These are phyloP conservation scores for Aldabrachelys gigantea DNA, from an alignment of 2,113 vertebrate species.

Conservation along the genomic window DNA sequence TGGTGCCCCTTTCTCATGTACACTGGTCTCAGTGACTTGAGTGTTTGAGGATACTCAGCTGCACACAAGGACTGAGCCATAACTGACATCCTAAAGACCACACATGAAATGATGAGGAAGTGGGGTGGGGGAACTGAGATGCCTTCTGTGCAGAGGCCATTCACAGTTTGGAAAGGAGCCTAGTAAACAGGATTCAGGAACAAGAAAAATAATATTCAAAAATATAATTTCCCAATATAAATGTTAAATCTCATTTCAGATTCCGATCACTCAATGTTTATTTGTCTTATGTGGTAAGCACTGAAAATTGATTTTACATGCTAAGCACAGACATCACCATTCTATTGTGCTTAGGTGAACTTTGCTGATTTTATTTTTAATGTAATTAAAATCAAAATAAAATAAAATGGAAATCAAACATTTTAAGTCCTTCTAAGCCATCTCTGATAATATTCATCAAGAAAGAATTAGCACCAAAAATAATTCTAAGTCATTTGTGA, in stretches of 20 bases:
- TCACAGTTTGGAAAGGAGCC: neutral
- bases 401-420: slow-evolving; percentile 65
- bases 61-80: neutral
- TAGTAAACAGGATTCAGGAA: neutral
- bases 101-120: neutral
- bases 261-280: slow-evolving; percentile 20
- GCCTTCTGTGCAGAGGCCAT: neutral
- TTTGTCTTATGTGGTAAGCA: neutral
- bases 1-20: neutral
- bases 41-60: neutral
- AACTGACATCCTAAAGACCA: neutral
- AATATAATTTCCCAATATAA: neutral
- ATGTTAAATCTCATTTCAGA: neutral
- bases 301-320: slow-evolving; percentile 10
- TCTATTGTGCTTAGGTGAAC: slow-evolving; percentile 44
- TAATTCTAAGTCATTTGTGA: slow-evolving; percentile 73
- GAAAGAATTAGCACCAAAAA: slow-evolving; percentile 73
- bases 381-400: slow-evolving; percentile 58
- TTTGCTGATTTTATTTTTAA: slow-evolving; percentile 54
- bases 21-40: neutral
- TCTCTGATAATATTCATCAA: slow-evolving; percentile 64
- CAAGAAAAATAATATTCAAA: slow-evolving; percentile 15
- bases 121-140: neutral
- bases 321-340: slow-evolving; percentile 53
- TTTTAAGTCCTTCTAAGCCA: slow-evolving; percentile 62